These are phyloP conservation scores for Lanistes nyassanus DNA, from an alignment of 1,140 invertebrate species.

Conservation along the genomic window DNA sequence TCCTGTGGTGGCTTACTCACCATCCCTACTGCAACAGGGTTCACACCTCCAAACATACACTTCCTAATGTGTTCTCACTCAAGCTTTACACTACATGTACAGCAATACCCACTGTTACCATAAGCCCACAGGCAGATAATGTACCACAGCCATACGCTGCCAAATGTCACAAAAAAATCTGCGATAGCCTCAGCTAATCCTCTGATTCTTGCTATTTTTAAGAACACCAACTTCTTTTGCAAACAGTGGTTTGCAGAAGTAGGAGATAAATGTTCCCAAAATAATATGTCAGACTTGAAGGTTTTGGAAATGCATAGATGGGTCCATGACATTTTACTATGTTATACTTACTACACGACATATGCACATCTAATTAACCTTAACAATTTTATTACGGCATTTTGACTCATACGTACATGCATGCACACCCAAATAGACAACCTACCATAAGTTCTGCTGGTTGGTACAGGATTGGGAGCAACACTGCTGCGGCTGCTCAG, in stretches of 20 bases:
- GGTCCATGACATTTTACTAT: too few relatives aligned
- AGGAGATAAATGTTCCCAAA: too few relatives aligned
- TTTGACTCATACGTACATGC: too few relatives aligned
- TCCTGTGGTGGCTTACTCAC: conserved; percentile 70
- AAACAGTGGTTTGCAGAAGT: not conserved
- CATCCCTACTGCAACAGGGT: conserved; percentile 54
- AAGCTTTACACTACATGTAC: not conserved
- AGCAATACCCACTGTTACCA: not conserved
- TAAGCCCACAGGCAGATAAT: not conserved
- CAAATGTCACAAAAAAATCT: too few relatives aligned
- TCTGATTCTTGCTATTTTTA: not conserved
- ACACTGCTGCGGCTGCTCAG: conserved; percentile 52
- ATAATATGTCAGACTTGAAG: too few relatives aligned
- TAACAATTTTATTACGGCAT: too few relatives aligned
- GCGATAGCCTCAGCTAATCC: not conserved
- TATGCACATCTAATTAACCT: too few relatives aligned
- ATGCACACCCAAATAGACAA: conserved; percentile 1
- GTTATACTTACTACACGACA: too few relatives aligned
- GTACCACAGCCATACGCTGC: not conserved
- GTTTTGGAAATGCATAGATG: too few relatives aligned
- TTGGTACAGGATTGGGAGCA: conserved; percentile 49
- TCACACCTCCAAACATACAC: conserved; percentile 14
- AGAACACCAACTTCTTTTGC: not conserved
- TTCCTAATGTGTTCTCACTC: not conserved
- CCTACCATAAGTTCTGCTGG: conserved; percentile 59